phyloP scores from a whole-genome alignment of 2,888 invertebrate genomes.

The Cephus nigrinus region DNA sequence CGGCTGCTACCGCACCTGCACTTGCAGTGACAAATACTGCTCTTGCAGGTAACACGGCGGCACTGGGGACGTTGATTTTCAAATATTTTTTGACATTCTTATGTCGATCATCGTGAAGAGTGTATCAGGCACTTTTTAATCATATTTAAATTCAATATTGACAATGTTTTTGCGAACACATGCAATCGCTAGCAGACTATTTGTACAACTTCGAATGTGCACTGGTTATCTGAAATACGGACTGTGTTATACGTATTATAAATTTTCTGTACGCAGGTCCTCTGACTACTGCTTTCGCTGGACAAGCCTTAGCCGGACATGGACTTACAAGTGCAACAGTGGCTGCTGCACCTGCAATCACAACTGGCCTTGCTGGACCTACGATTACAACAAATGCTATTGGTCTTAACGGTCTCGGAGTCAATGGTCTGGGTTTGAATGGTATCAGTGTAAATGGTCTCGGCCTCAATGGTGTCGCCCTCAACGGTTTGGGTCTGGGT shows the following conservation, averaged over 20 bases:
- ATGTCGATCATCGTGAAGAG: no score
- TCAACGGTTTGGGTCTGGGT: constrained; percentile 29
- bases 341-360: constrained; percentile 15
- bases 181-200: no score
- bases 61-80: constrained; percentile 3
- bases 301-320: not conserved
- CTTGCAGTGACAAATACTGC: constrained; percentile 35
- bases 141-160: no score
- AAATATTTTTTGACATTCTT: not conserved
- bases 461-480: not conserved
- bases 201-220: no score
- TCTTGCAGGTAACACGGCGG: constrained; percentile 35
- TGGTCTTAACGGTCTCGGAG: not conserved
- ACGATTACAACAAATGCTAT: constrained; percentile 6
- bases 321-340: constrained; percentile 10
- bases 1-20: constrained; percentile 32
- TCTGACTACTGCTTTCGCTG: constrained; percentile 22
- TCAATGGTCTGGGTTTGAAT: constrained; percentile 18
- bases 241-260: not conserved
- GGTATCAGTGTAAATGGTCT: constrained; percentile 13
- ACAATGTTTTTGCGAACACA: no score
- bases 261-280: constrained; percentile 17
- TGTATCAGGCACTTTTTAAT: no score
- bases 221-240: no score
- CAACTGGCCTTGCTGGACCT: constrained; percentile 18